Evolutionary conservation across 1,140 invertebrate genomes (phyloP).

Genomic region (Zaprionus africanus): DNA sequence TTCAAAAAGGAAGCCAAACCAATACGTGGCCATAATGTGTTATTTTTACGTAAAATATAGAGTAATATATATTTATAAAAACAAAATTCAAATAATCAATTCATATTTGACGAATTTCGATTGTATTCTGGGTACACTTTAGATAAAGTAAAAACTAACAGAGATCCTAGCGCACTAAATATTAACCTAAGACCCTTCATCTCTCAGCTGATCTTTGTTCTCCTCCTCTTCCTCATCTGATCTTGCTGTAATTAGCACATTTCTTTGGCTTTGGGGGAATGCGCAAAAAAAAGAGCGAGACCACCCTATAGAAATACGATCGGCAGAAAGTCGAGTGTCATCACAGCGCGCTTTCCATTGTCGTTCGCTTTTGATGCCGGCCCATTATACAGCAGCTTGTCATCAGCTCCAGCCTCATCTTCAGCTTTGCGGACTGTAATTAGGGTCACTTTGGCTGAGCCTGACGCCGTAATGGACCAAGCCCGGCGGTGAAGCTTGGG

Average conservation of each 20-base stretch:
- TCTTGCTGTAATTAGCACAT: background rate
- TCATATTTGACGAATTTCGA: no score
- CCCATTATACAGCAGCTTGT: conserved; percentile 52
- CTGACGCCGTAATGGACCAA: conserved; percentile 27
- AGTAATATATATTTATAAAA: no score
- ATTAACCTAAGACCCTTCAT: background rate
- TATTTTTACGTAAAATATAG: no score
- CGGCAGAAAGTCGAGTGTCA: conserved; percentile 42
- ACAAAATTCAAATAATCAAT: no score
- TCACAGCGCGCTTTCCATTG: conserved; percentile 39
- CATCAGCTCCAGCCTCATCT: conserved; percentile 22
- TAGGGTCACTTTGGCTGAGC: conserved; percentile 60
- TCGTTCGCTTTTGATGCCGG: conserved; percentile 21
- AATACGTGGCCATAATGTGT: no score
- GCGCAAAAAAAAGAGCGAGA: background rate
- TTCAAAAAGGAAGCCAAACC: no score
- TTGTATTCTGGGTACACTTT: no score
- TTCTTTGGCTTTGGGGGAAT: conserved; percentile 1
- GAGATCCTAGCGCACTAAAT: background rate
- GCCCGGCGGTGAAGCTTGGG: background rate
- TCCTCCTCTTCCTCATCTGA: no score
- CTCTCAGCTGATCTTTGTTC: background rate
- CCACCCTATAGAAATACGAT: conserved; percentile 17
- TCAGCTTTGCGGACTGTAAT: conserved; percentile 52
- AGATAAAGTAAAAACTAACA: background rate